Evolutionary conservation across 2,113 vertebrate genomes (phyloP), one percentile per base, ranked within the genome.

Genomic region (Opisthocomus hoazin): DNA sequence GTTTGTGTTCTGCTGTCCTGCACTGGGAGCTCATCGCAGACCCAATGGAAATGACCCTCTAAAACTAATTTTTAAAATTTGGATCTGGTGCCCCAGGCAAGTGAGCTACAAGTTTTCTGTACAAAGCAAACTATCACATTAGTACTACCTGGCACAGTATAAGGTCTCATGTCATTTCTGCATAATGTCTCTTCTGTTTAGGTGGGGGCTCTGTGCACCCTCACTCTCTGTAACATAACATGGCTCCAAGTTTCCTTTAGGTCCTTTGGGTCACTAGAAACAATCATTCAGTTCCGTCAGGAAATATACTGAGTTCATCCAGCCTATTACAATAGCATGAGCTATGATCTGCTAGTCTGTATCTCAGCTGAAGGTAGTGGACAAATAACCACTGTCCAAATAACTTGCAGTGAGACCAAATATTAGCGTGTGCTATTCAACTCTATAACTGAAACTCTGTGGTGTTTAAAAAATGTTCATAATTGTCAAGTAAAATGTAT

Each of bases 21-120:
- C 24, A 23, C 26, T 23, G 69, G 15, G 26, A 41, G 8, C 13
- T 15, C 57, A 2, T 41, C 2, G 2, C 46, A 78, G 12, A 71
- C 15, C 7, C 8, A 24, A 1, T 18, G 10, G 32, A 65, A 8
- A 9, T 23, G 6, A 21, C 6, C 2, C 2, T 13, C 12, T 87
- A 79, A 87, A 78, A 74, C 16, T 26, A 61, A 7, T 7, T 75
- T 84, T 76, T 71, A 37, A 64, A 46, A 56, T 79, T 41, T 23
- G 64, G 15, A 64, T 90, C 7, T 36, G 15, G 3, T 60, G 12
- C 11, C 22, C 41, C 46, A n/a, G 21, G 5, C 78, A 58, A 78
- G 4, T 36, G 12, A 74, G 54, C 14, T 63, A 37, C 9, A 65
- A 12, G 53, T 53, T 24, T 78, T 36, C 48, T 63, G n/a, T n/a